Evolutionary conservation across 2,888 invertebrate genomes (phyloP).

Genomic region (Torymus aiolomorphi): DNA sequence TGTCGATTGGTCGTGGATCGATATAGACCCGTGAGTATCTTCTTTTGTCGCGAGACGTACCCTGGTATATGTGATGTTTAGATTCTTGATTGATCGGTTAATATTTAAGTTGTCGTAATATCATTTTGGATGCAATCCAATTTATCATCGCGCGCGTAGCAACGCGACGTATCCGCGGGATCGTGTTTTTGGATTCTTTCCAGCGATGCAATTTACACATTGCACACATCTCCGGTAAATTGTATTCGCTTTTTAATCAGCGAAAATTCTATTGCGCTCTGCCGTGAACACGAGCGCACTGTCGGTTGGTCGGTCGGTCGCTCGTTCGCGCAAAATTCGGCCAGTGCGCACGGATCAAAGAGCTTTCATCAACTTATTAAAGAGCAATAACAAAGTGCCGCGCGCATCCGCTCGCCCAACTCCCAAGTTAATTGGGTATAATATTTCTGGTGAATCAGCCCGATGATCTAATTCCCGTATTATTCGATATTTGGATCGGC

Average conservation of each 20-base stretch:
- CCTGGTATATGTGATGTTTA: slow-evolving; percentile 27
- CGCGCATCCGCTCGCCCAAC: too few relatives aligned
- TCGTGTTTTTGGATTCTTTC: slow-evolving; percentile 50
- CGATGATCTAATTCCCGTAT: too few relatives aligned
- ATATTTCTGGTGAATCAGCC: too few relatives aligned
- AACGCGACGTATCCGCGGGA: neutral
- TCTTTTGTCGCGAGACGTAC: too few relatives aligned
- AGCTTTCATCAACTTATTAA: slow-evolving; percentile 24
- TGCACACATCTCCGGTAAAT: slow-evolving; percentile 20
- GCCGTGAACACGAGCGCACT: neutral
- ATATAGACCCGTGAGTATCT: too few relatives aligned
- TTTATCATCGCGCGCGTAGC: slow-evolving; percentile 8
- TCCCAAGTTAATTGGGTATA: too few relatives aligned
- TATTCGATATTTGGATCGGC: too few relatives aligned
- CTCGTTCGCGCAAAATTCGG: slow-evolving; percentile 4
- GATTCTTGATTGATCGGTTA: slow-evolving; percentile 25
- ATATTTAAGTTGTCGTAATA: slow-evolving; percentile 47
- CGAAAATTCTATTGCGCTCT: slow-evolving; percentile 37
- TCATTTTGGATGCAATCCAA: slow-evolving; percentile 44
- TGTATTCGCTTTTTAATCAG: slow-evolving; percentile 47
- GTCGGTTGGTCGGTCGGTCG: too few relatives aligned
- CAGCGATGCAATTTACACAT: slow-evolving; percentile 48
- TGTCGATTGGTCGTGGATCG: too few relatives aligned
- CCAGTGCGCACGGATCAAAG: slow-evolving; percentile 34
- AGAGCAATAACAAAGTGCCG: too few relatives aligned